These are phyloP conservation scores for Oegoconia quadripuncta DNA, from an alignment of 2,888 invertebrate genomes.

Conservation along the genomic window DNA sequence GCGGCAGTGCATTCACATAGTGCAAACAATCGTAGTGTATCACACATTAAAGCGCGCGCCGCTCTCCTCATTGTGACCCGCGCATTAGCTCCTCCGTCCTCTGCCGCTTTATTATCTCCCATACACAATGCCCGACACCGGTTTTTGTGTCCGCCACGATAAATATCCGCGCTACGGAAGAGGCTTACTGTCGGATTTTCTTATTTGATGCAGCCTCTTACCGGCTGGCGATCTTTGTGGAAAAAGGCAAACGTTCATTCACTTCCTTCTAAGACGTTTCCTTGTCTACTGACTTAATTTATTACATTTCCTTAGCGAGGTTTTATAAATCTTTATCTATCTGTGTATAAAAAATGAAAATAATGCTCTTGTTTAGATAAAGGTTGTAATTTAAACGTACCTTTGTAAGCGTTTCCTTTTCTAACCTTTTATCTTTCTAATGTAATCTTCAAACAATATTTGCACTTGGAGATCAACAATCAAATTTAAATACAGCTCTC, in stretches of 20 bases:
- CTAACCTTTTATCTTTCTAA: neutral
- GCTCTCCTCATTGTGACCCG: neutral
- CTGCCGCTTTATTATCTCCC: constrained; percentile 10
- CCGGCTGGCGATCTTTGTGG: neutral
- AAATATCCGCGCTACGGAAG: neutral
- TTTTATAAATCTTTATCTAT: too few species aligned
- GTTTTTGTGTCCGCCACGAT: constrained; percentile 7
- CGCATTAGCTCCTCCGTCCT: neutral
- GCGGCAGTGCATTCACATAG: neutral
- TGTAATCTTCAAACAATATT: constrained; percentile 3
- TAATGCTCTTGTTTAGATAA: too few species aligned
- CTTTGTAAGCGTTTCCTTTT: neutral
- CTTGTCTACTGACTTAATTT: too few species aligned
- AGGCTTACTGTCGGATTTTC: constrained; percentile 15
- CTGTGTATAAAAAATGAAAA: too few species aligned
- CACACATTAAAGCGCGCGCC: neutral
- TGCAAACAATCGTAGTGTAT: constrained; percentile 1
- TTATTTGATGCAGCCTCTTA: neutral
- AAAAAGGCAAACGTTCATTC: constrained; percentile 2
- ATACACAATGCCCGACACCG: constrained; percentile 8
- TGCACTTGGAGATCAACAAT: constrained; percentile 17
- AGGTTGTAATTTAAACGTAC: neutral
- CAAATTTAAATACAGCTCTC: constrained; percentile 38
- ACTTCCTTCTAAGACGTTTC: neutral
- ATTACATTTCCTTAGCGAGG: too few species aligned